Conservation (phyloP, 2,888 invertebrate species). For the Diploptera punctata region DNA sequence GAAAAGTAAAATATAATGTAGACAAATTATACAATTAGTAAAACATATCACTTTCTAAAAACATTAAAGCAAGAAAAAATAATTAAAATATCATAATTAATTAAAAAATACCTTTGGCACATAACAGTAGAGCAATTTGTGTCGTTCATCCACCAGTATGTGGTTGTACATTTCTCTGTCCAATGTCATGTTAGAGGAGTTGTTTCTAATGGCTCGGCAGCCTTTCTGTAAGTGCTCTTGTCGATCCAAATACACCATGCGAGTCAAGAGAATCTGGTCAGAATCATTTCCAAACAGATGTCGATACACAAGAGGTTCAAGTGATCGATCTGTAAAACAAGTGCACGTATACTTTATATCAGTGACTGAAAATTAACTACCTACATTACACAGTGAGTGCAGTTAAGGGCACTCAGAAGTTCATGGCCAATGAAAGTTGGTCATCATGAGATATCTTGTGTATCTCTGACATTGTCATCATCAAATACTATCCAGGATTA, state of each 20-base stretch:
- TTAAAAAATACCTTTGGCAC: constrained; percentile 96
- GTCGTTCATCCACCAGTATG: constrained; percentile 82
- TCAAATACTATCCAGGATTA: too few relatives aligned
- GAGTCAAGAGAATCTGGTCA: constrained; percentile 30
- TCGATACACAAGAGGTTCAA: constrained; percentile 37
- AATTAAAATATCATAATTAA: too few relatives aligned
- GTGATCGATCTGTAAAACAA: constrained; percentile 30
- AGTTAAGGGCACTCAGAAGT: too few relatives aligned
- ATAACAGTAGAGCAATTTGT: constrained; percentile 89
- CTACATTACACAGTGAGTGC: too few relatives aligned
- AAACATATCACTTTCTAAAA: too few relatives aligned
- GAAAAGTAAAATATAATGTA: too few relatives aligned
- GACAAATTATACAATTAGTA: too few relatives aligned
- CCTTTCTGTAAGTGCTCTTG: constrained; percentile 67
- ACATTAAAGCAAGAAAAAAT: too few relatives aligned
- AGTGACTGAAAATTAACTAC: not conserved
- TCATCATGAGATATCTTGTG: too few relatives aligned
- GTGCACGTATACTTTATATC: not conserved
- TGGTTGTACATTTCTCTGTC: constrained; percentile 69
- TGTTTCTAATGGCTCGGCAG: constrained; percentile 56
- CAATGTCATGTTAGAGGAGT: constrained; percentile 29
- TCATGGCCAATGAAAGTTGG: too few relatives aligned
- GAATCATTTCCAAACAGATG: constrained; percentile 36
- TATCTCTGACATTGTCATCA: too few relatives aligned
- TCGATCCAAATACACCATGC: constrained; percentile 63